Conservation (phyloP, 2,888 invertebrate genomes). For the Himalopsyche japonica region DNA sequence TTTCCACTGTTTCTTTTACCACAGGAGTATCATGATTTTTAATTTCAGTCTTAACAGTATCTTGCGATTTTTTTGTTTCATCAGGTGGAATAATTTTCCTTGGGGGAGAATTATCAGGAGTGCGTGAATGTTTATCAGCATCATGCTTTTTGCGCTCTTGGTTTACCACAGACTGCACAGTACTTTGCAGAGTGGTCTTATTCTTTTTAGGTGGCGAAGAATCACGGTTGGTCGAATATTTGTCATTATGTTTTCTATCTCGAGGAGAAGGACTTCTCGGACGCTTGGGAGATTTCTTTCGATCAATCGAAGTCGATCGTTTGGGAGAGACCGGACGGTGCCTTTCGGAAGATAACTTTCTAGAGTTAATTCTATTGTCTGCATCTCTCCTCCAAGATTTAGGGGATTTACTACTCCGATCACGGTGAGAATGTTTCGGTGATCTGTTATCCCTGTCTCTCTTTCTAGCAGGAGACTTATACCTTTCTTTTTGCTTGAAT, state of each 20-base stretch:
- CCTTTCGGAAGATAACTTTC: conserved; percentile 26
- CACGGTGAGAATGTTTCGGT: conserved; percentile 40
- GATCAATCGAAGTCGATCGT: conserved; percentile 20
- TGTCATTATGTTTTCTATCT: conserved; percentile 45
- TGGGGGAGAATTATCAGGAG: conserved; percentile 38
- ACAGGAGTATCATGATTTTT: neutral
- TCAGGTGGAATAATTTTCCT: neutral
- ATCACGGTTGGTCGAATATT: conserved; percentile 13
- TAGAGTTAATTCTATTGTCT: conserved; percentile 13
- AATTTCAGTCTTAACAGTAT: neutral
- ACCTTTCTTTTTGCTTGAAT: conserved; percentile 44
- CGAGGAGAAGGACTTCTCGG: conserved; percentile 38
- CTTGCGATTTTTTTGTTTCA: neutral
- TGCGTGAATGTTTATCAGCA: conserved; percentile 19
- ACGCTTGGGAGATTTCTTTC: conserved; percentile 33
- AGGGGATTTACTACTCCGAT: conserved; percentile 34
- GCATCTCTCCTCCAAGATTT: conserved; percentile 36
- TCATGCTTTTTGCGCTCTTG: conserved; percentile 16
- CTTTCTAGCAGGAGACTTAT: conserved; percentile 41
- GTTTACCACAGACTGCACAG: conserved; percentile 11
- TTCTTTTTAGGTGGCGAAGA: conserved; percentile 21
- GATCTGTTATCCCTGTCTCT: conserved; percentile 44
- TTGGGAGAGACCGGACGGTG: conserved; percentile 6
- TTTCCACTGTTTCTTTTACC: neutral
- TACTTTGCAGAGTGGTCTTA: conserved; percentile 11